Base-by-base conservation (phyloP, 2,888 invertebrate species). In the Drosophila cognata region DNA sequence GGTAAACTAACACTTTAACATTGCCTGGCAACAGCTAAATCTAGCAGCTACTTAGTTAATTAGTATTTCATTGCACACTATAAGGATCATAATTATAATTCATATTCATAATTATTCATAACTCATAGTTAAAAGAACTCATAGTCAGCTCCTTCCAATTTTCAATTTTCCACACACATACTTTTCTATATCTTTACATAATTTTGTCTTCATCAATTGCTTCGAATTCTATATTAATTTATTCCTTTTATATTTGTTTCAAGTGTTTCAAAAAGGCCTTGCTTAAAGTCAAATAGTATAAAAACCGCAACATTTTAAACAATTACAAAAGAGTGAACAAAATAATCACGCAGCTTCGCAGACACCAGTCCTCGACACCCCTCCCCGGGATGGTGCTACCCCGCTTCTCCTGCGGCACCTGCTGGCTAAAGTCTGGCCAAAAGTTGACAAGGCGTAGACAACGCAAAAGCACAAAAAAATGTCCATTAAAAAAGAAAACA, bases 361-460 rank as follows among this genome's bases (percentile, higher is more conserved):
- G 78, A 80, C 80, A 38, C 29, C 38, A 8, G n/a, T 13, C 36
- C 52, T 33, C 13, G 16, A 80, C 80, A 38, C 29, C 38, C 13
- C 28, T 13, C 36, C 52, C 21, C 13, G 16, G 8, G 46, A 25
- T 25, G 46, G 16, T 46, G 21, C 25, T 38, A 3, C 29, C 38
- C 63, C 52, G n/a, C 35, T 41, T 50, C 21, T 35, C 1, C 50
- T 41, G 11, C 10, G 58, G 41, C 77, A 71, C 68, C 75, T 84
- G 76, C 76, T 71, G 62, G 66, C 71, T n/a, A 67, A 74, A 70
- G 89, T 82, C 89, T 87, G 87, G 73, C 75, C 81, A 76, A 81
- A 78, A 82, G 79, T 79, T 81, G 89, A 79, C 84, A 89, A 77
- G 79, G 69, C 84, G 81, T 70, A 84, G 89, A 88, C 83, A 85